Evolutionary conservation across 2,797 vertebrate species (phyloP).

Genomic region (Dermochelys coriacea): DNA sequence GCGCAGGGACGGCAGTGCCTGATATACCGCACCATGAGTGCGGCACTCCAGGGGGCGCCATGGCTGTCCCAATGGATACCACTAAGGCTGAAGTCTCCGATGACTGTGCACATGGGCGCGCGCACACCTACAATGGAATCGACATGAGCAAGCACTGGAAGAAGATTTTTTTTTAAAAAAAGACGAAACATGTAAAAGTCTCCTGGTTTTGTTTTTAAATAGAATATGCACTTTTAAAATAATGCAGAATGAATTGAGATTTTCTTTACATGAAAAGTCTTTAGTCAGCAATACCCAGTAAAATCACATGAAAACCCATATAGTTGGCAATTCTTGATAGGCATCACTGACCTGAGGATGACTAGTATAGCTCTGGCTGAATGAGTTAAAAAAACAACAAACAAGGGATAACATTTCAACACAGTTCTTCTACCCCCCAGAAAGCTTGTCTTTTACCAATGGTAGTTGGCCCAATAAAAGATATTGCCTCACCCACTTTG

Average conservation of each 20-base stretch:
- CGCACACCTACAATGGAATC: no score
- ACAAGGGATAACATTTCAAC: not conserved
- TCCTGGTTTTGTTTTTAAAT: not conserved
- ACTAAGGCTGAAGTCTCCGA: no score
- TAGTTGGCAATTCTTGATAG: accelerated
- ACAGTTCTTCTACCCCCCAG: not conserved
- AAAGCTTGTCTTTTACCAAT: no score
- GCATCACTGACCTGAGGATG: not conserved
- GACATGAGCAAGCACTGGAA: no score
- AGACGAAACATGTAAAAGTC: not conserved
- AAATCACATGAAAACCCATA: not conserved
- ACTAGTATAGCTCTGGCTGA: not conserved
- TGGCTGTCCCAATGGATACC: no score
- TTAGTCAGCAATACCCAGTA: not conserved
- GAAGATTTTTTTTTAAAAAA: not conserved
- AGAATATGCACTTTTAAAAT: not conserved
- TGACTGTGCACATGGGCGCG: no score
- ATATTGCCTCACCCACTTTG: no score
- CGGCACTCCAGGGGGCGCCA: no score
- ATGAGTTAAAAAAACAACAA: not conserved
- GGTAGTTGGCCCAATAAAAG: no score
- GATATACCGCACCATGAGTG: no score
- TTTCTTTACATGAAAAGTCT: not conserved
- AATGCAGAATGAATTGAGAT: not conserved
- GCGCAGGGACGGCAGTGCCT: no score